Conservation (phyloP, 2,797 vertebrate genomes). For the Anableps anableps region DNA sequence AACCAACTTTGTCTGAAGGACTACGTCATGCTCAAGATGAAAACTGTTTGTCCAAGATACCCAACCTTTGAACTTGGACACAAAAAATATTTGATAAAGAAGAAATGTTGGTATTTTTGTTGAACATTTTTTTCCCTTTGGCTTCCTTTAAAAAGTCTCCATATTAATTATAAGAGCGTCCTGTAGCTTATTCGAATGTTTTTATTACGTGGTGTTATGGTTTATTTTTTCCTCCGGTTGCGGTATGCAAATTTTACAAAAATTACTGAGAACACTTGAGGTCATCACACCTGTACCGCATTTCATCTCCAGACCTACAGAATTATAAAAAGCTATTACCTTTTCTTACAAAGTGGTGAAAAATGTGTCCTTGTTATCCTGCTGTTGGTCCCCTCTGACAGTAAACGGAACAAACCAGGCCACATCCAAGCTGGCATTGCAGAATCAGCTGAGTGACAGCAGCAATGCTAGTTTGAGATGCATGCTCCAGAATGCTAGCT, state of each 20-base stretch:
- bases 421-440: neutral
- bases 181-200: neutral
- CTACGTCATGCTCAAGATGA: neutral
- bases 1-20: slow-evolving; percentile 10
- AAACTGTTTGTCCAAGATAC: neutral
- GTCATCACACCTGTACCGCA: neutral
- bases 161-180: neutral
- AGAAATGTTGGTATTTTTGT: neutral
- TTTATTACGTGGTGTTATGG: neutral
- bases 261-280: neutral
- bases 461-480: neutral
- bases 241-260: neutral
- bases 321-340: neutral
- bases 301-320: neutral
- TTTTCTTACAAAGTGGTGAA: neutral
- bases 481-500: neutral
- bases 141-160: neutral
- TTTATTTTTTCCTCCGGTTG: neutral
- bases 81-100: neutral
- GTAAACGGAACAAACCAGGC: neutral
- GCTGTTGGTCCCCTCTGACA: neutral
- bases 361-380: neutral
- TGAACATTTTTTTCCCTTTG: neutral
- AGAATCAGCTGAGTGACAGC: neutral
- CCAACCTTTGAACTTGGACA: neutral